Conservation (phyloP, 2,888 invertebrate species). For the Nephrocerus scutellatus region DNA sequence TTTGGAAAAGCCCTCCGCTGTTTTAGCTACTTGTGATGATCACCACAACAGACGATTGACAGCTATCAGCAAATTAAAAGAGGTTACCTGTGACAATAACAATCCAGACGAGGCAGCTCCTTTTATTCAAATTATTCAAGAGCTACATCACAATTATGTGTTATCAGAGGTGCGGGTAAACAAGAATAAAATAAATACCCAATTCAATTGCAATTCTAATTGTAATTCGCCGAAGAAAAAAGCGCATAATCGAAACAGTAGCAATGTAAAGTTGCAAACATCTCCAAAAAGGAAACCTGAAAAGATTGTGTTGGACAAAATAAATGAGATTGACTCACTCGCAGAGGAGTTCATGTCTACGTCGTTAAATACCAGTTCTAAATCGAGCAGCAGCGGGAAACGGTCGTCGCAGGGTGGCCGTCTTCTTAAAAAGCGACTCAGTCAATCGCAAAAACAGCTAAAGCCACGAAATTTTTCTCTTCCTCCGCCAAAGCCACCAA, state of each 20-base stretch:
- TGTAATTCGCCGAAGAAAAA: slow-evolving; percentile 3
- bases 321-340: slow-evolving; percentile 22
- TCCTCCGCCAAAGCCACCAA: slow-evolving; percentile 43
- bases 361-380: slow-evolving; percentile 13
- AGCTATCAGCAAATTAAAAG: slow-evolving; percentile 31
- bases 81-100: slow-evolving; percentile 26
- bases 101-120: no score
- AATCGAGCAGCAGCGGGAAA: slow-evolving; percentile 20
- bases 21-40: slow-evolving; percentile 5
- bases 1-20: slow-evolving; percentile 5
- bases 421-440: slow-evolving; percentile 38
- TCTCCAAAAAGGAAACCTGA: slow-evolving; percentile 2
- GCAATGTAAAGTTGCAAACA: not conserved
- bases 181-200: slow-evolving; percentile 28
- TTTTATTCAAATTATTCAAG: slow-evolving; percentile 45
- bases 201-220: slow-evolving; percentile 9
- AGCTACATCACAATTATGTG: slow-evolving; percentile 41
- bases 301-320: slow-evolving; percentile 9
- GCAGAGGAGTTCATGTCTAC: slow-evolving; percentile 21
- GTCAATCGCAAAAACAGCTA: slow-evolving; percentile 27
- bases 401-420: no score
- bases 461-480: slow-evolving; percentile 29
- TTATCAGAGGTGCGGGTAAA: slow-evolving; percentile 44
- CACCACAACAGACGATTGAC: slow-evolving; percentile 21
- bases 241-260: slow-evolving; percentile 1